Percentiles rank a stretch among this genome's conserved stretches.
phyloP scores from a whole-genome alignment of 2,797 vertebrate genomes.

The Trematomus bernacchii region DNA sequence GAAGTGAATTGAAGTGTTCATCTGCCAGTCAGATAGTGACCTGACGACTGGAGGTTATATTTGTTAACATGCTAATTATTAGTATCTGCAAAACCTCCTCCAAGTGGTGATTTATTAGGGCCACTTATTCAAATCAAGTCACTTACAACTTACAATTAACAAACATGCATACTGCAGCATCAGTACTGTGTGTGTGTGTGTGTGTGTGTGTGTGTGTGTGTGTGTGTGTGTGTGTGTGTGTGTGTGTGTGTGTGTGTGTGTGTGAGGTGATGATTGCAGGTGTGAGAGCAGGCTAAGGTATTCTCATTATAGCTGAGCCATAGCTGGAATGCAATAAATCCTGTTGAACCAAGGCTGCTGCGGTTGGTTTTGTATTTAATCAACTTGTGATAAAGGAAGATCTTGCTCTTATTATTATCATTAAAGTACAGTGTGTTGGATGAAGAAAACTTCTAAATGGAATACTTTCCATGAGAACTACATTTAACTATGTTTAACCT shows the following conservation, averaged over 20 bases:
- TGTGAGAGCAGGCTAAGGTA: slow-evolving; percentile 32
- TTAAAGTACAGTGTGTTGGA: too few species aligned
- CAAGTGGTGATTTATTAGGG: slow-evolving; percentile 31
- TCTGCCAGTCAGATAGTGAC: neutral
- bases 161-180: slow-evolving; percentile 14
- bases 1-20: slow-evolving; percentile 11
- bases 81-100: slow-evolving; percentile 30
- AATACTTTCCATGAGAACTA: too few species aligned
- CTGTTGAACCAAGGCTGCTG: slow-evolving; percentile 41
- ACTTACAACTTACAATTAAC: slow-evolving; percentile 37
- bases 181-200: neutral
- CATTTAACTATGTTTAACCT: too few species aligned
- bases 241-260: slow-evolving; percentile 18
- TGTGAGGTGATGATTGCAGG: slow-evolving; percentile 34
- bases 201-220: slow-evolving; percentile 6
- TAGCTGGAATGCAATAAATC: slow-evolving; percentile 71
- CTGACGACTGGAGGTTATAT: neutral
- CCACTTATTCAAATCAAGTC: slow-evolving; percentile 38
- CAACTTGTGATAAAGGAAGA: slow-evolving; percentile 33
- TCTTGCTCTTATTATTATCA: neutral
- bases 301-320: slow-evolving; percentile 59
- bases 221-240: neutral
- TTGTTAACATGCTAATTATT: slow-evolving; percentile 35
- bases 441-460: neutral
- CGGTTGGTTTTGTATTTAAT: slow-evolving; percentile 50